A percentile compares a stretch with the other conserved stretches of the same genome.
These are phyloP conservation scores for Holacanthella duospinosa DNA, from an alignment of 2,888 invertebrate genomes.

Conservation along the genomic window DNA sequence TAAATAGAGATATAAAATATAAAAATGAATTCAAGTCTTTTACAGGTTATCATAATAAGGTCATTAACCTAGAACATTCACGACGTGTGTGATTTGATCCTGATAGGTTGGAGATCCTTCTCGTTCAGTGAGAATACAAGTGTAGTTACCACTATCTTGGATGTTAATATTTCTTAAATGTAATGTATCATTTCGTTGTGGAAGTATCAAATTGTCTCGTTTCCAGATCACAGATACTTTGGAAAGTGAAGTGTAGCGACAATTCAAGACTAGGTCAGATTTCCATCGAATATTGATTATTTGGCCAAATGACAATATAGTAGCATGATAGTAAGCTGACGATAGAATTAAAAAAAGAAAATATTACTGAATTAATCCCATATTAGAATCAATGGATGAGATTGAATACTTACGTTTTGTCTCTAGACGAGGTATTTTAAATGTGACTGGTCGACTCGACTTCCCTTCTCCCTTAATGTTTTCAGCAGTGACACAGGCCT, in stretches of 20 bases:
- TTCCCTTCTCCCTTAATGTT: constrained; percentile 30
- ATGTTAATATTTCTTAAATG: constrained; percentile 49
- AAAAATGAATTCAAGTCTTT: not conserved
- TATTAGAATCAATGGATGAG: too few relatives aligned
- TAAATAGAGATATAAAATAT: constrained; percentile 22
- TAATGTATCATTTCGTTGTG: not conserved
- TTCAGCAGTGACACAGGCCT: constrained; percentile 34
- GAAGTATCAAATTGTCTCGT: constrained; percentile 19
- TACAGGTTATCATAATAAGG: not conserved
- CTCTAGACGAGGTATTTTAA: not conserved
- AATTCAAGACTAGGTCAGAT: constrained; percentile 53
- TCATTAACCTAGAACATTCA: not conserved
- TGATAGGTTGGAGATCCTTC: not conserved
- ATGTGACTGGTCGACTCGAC: constrained; percentile 12
- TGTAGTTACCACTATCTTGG: constrained; percentile 59
- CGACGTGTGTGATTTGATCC: not conserved
- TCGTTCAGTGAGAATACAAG: constrained; percentile 44
- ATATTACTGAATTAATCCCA: too few relatives aligned
- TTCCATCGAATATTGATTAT: constrained; percentile 56
- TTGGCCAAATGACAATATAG: constrained; percentile 61
- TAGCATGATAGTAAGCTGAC: too few relatives aligned
- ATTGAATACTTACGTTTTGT: not conserved
- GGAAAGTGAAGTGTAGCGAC: constrained; percentile 48
- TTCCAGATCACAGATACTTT: constrained; percentile 3
- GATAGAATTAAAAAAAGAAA: too few relatives aligned